Percentiles rank a stretch among this genome's conserved stretches.
Evolutionary conservation across 2,797 vertebrate genomes (phyloP).

Genomic region (Thamnophis elegans): DNA sequence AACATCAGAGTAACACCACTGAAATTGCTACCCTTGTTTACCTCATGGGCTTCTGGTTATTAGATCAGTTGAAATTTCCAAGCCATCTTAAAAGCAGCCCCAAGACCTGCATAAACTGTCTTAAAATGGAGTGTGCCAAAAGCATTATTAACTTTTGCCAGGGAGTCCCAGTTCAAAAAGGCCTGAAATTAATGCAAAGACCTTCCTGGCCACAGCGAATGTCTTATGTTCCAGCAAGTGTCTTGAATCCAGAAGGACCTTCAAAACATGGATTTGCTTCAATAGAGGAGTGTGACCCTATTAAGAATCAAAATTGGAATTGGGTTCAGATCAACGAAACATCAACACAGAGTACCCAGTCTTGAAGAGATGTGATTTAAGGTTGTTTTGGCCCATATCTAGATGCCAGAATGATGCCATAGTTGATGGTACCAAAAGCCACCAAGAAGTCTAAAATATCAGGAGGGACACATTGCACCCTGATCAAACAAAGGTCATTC

Average conservation of each 20-base stretch:
- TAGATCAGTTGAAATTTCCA: background rate
- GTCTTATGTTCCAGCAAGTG: background rate
- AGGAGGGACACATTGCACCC: background rate
- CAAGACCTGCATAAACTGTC: background rate
- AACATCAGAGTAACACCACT: background rate
- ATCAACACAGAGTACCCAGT: background rate
- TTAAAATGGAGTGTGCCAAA: background rate
- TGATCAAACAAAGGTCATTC: background rate
- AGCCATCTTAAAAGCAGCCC: background rate
- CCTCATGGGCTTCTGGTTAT: background rate
- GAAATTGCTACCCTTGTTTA: background rate
- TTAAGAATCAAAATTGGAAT: background rate
- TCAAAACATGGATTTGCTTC: background rate
- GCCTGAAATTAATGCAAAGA: background rate
- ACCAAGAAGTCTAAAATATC: background rate
- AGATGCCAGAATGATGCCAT: background rate
- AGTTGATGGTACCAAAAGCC: background rate
- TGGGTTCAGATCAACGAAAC: background rate
- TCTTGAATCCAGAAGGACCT: background rate
- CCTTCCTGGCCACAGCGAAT: background rate
- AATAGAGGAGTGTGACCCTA: background rate
- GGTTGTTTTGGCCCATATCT: background rate
- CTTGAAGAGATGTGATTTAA: background rate
- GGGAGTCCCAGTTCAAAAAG: background rate
- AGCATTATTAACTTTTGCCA: background rate